Evolutionary conservation across 2,797 vertebrate genomes (phyloP).

Genomic region (Nasua narica): DNA sequence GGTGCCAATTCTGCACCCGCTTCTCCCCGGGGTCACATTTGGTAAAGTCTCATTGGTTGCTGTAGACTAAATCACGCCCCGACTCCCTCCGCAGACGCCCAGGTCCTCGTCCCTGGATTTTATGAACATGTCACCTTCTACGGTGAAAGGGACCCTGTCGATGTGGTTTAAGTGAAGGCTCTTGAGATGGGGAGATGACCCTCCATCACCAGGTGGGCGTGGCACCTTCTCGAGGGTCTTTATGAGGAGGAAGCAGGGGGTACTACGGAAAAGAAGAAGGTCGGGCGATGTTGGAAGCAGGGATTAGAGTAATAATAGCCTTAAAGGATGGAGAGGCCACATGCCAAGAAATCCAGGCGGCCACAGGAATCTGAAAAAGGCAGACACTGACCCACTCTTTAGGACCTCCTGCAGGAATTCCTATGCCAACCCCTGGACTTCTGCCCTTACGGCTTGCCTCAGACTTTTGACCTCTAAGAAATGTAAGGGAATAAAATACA

Average conservation of each 20-base stretch:
- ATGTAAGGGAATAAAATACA: not conserved
- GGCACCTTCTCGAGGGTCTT: not conserved
- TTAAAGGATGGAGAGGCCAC: not conserved
- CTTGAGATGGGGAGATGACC: not conserved
- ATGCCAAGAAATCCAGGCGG: not conserved
- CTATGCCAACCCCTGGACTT: fast-evolving
- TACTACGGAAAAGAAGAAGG: not conserved
- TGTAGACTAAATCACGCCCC: fast-evolving
- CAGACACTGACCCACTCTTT: fast-evolving
- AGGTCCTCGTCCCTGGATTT: not conserved
- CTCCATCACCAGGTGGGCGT: not conserved
- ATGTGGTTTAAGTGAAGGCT: not conserved
- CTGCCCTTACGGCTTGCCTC: not conserved
- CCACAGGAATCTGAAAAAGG: not conserved
- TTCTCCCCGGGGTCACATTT: not conserved
- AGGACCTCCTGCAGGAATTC: not conserved
- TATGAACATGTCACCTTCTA: not conserved
- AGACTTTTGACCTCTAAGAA: not conserved
- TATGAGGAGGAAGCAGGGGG: not conserved
- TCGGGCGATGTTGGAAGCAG: not conserved
- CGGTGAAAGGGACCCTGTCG: not conserved
- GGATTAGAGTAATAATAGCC: not conserved
- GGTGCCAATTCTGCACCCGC: not conserved
- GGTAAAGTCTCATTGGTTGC: not conserved
- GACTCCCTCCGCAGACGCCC: not conserved